Evolutionary conservation across 2,797 vertebrate genomes (phyloP).

Genomic region (Ispidina picta): DNA sequence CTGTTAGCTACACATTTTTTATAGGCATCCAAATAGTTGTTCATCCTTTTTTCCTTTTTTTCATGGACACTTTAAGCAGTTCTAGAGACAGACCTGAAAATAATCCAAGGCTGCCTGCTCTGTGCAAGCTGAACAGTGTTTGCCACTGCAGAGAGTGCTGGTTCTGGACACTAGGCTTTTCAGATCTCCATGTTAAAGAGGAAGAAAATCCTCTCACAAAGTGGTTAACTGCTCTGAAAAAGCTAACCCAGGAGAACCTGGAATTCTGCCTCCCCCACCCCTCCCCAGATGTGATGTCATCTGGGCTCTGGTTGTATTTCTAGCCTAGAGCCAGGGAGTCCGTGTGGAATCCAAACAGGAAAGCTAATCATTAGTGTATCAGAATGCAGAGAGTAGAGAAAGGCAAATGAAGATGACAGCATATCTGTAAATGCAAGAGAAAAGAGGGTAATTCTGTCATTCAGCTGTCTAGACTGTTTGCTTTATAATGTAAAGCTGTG

Average conservation of each 20-base stretch:
- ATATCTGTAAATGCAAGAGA: constrained; percentile 74
- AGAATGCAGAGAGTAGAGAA: constrained; percentile 73
- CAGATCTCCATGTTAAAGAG: neutral
- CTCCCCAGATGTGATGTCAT: constrained; percentile 32
- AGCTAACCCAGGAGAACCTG: neutral
- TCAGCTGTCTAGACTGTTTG: constrained; percentile 84
- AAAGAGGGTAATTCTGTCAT: constrained; percentile 78
- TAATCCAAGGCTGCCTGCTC: neutral
- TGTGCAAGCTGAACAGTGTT: neutral
- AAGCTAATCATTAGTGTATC: constrained; percentile 77
- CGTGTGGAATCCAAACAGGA: constrained; percentile 79
- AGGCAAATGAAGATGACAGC: constrained; percentile 76
- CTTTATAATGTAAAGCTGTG: constrained; percentile 79
- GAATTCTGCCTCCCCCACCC: neutral
- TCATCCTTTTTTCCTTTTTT: neutral
- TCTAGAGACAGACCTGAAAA: neutral
- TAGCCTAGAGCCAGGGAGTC: constrained; percentile 73
- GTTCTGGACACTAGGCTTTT: neutral
- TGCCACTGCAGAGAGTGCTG: neutral
- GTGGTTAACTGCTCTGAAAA: neutral
- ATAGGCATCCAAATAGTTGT: neutral
- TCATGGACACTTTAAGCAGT: neutral
- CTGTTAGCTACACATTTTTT: neutral
- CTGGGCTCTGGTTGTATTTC: constrained; percentile 61
- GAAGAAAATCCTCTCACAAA: neutral